phyloP scores from a whole-genome alignment of 2,797 vertebrate species.

The Rhinogobio ventralis region DNA sequence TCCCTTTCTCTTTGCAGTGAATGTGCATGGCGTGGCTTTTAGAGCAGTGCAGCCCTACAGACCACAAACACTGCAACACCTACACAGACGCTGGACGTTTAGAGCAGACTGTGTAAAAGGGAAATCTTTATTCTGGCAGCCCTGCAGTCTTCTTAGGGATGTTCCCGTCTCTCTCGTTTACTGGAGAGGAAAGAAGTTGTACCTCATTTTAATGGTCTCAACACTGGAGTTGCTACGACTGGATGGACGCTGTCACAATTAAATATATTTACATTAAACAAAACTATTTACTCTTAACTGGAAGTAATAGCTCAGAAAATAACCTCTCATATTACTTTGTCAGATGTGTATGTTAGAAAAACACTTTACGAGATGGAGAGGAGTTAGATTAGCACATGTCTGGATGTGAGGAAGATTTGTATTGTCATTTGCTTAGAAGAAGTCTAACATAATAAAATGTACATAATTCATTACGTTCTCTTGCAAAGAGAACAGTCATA shows the following conservation, averaged over 20 bases:
- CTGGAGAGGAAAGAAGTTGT: conserved; percentile 43
- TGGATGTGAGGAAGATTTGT: conserved; percentile 43
- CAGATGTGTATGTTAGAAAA: conserved; percentile 46
- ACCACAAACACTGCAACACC: conserved; percentile 51
- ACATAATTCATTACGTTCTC: conserved; percentile 53
- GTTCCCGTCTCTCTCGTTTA: conserved; percentile 40
- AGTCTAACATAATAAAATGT: conserved; percentile 51
- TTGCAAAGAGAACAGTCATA: conserved; percentile 38
- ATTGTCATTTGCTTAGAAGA: conserved; percentile 40
- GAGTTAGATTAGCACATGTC: conserved; percentile 51
- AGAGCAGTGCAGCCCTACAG: conserved; percentile 41
- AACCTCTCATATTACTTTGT: conserved; percentile 50
- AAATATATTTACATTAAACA: conserved; percentile 56
- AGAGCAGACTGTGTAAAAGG: conserved; percentile 50
- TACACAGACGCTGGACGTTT: conserved; percentile 49
- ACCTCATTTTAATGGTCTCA: conserved; percentile 60
- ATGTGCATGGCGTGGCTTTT: conserved; percentile 51
- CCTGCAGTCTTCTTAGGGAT: conserved; percentile 53
- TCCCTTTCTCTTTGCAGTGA: conserved; percentile 29
- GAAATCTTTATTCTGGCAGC: conserved; percentile 50
- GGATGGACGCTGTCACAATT: conserved; percentile 49
- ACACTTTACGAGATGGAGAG: conserved; percentile 32
- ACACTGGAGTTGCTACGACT: conserved; percentile 59
- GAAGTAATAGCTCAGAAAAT: conserved; percentile 52
- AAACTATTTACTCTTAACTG: conserved; percentile 59